Evolutionary conservation across 2,797 vertebrate genomes (phyloP).

Genomic region (Monodelphis domestica): DNA sequence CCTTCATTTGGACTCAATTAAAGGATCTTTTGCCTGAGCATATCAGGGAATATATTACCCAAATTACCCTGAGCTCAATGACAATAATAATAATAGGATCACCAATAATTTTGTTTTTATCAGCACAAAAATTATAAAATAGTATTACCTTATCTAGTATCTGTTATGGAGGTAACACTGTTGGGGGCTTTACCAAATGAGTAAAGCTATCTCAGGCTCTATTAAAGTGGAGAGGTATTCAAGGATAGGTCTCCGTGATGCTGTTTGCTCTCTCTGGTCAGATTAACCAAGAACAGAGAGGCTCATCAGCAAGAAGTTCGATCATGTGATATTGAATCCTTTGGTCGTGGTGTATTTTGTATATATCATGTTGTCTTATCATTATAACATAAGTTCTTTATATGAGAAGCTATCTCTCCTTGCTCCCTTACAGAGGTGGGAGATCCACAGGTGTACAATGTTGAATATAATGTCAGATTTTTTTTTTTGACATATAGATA

Average conservation of each 20-base stretch:
- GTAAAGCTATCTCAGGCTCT: background rate
- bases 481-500: background rate
- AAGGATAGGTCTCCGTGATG: background rate
- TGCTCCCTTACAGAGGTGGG: background rate
- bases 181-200: background rate
- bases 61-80: background rate
- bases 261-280: background rate
- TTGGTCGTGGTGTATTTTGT: background rate
- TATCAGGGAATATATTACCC: background rate
- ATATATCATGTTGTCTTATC: background rate
- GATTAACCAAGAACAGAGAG: background rate
- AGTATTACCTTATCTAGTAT: background rate
- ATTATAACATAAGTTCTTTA: background rate
- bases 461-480: background rate
- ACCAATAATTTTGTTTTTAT: background rate
- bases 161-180: background rate
- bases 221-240: background rate
- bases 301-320: background rate
- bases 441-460: background rate
- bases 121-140: background rate
- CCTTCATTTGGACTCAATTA: background rate
- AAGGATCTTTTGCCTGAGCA: background rate
- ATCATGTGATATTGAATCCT: background rate
- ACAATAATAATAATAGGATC: no score
- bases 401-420: no score